These are phyloP conservation scores for Eupithecia subumbrata DNA, from an alignment of 2,888 invertebrate genomes.

Conservation along the genomic window DNA sequence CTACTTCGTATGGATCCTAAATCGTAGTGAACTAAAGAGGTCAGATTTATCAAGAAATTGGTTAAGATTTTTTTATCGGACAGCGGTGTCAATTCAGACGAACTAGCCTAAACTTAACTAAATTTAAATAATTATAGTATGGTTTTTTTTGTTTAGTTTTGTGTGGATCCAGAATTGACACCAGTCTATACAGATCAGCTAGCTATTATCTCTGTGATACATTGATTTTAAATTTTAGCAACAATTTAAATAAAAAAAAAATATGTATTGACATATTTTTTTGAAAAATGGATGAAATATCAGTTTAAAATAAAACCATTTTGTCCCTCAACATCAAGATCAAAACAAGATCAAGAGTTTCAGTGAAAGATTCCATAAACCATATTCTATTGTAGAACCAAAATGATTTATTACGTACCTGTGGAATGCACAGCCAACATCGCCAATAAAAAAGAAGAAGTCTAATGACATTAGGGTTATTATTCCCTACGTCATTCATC, in stretches of 20 bases:
- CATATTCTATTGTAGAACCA: conserved; percentile 9
- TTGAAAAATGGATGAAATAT: no score
- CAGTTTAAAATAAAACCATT: background rate
- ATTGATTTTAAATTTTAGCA: no score
- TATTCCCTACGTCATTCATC: conserved; percentile 31
- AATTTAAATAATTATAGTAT: no score
- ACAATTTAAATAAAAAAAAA: no score
- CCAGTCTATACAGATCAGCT: no score
- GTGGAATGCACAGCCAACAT: background rate
- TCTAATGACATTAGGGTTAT: conserved; percentile 29
- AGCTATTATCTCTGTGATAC: no score
- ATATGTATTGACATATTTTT: no score
- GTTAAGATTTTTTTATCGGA: background rate
- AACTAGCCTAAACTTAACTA: no score
- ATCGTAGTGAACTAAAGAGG: background rate
- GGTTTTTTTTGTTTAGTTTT: no score
- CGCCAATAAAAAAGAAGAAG: conserved; percentile 20
- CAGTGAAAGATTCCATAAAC: background rate
- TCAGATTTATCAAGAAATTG: background rate
- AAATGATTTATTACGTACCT: conserved; percentile 9
- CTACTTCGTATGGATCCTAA: background rate
- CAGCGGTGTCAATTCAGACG: no score
- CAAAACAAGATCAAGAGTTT: background rate
- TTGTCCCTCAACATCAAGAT: background rate
- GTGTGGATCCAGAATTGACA: no score